phyloP scores from a whole-genome alignment of 2,113 vertebrate species.

The Chionomys nivalis region DNA sequence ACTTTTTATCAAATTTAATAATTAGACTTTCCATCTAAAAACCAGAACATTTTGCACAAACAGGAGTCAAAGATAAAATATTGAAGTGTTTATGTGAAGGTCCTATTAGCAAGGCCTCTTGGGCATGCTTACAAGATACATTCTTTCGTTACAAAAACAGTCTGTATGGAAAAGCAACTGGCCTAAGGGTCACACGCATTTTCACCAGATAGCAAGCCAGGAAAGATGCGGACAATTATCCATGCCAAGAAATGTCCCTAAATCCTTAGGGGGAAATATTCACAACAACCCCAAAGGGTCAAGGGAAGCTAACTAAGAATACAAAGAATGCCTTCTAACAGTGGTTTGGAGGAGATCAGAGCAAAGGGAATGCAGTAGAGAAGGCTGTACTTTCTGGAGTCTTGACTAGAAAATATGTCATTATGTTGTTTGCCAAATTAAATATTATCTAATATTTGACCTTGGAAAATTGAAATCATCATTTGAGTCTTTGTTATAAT shows the following conservation, averaged over 20 bases:
- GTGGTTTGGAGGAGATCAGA: neutral
- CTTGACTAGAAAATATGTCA: neutral
- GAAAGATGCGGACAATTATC: neutral
- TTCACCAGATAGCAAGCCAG: neutral
- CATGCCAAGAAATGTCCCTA: neutral
- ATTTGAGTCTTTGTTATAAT: neutral
- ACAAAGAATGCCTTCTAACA: neutral
- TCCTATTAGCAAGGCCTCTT: neutral
- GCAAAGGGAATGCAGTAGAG: neutral
- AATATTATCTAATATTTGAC: neutral
- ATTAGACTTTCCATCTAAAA: conserved; percentile 39
- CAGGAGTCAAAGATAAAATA: conserved; percentile 29
- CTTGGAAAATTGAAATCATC: neutral
- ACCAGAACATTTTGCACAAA: conserved; percentile 9
- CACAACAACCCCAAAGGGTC: neutral
- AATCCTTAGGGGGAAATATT: neutral
- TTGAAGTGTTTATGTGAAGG: neutral
- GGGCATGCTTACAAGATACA: neutral
- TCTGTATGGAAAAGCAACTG: neutral
- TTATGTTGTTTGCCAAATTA: neutral
- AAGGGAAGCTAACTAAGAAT: neutral
- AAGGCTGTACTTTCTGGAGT: neutral
- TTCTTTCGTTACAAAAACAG: neutral
- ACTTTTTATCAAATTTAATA: conserved; percentile 36
- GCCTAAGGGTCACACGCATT: neutral